Conservation (phyloP, 2,888 invertebrate genomes). For the Hypomecis punctinalis region DNA sequence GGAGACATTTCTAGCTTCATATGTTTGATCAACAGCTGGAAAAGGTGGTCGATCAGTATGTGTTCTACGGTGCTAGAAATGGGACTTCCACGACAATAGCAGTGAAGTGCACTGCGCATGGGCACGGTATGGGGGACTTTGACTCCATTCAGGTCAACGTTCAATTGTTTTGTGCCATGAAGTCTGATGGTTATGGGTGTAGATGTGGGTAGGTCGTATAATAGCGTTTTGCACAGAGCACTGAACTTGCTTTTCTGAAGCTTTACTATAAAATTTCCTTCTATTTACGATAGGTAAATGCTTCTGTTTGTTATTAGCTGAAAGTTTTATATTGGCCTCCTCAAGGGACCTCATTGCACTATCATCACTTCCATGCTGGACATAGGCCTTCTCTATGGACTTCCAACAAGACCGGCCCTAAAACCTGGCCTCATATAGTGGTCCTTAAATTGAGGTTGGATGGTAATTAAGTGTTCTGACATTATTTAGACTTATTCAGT, state of each 20-base stretch:
- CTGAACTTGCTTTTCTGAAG: neutral
- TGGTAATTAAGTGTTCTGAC: too few relatives aligned
- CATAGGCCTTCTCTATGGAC: too few relatives aligned
- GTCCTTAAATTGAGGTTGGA: too few relatives aligned
- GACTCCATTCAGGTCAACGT: conserved; percentile 23
- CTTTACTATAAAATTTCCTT: too few relatives aligned
- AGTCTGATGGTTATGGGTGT: neutral
- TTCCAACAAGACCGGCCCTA: too few relatives aligned
- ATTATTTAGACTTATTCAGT: too few relatives aligned
- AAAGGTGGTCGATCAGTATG: neutral
- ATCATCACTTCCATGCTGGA: too few relatives aligned
- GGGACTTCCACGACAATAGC: conserved; percentile 13
- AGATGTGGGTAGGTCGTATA: neutral
- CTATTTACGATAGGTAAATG: too few relatives aligned
- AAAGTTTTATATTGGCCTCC: too few relatives aligned
- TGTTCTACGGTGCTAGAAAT: conserved; percentile 14
- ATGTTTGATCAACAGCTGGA: neutral
- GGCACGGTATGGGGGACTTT: conserved; percentile 25
- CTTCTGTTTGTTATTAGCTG: too few relatives aligned
- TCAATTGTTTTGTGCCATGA: conserved; percentile 20
- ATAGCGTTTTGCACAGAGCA: neutral
- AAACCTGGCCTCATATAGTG: too few relatives aligned
- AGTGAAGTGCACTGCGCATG: conserved; percentile 21
- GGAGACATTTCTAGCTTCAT: neutral
- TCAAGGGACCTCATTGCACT: too few relatives aligned